Evolutionary conservation across 2,888 invertebrate genomes (phyloP).

Genomic region (Yponomeuta sedellus): DNA sequence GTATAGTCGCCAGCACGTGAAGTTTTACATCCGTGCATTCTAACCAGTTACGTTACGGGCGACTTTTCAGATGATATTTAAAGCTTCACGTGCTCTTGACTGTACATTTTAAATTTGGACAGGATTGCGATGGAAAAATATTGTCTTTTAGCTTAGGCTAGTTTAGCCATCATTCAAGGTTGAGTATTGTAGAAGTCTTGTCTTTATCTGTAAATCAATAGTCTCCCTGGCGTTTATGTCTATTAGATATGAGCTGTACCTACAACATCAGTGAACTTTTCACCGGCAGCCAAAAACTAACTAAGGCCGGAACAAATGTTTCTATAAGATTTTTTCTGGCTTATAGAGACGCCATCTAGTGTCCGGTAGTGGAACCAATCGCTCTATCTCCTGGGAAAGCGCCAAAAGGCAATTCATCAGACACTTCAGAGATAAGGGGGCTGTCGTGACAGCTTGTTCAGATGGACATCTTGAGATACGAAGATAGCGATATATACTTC

Average conservation of each 20-base stretch:
- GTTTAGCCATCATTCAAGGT: too few species aligned
- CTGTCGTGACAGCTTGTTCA: conserved; percentile 42
- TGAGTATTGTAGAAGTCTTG: too few species aligned
- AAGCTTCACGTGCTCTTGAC: too few species aligned
- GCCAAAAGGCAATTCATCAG: conserved; percentile 23
- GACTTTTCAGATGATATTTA: too few species aligned
- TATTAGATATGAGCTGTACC: too few species aligned
- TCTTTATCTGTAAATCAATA: too few species aligned
- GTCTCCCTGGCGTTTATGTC: too few species aligned
- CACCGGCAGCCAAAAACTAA: neutral
- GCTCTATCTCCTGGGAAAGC: conserved; percentile 33
- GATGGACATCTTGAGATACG: conserved; percentile 38
- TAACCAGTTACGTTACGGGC: too few species aligned
- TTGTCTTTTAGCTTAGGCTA: too few species aligned
- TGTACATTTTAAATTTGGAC: too few species aligned
- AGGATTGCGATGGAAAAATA: too few species aligned
- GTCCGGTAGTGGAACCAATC: conserved; percentile 16
- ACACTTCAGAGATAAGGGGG: conserved; percentile 36
- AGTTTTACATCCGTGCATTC: too few species aligned
- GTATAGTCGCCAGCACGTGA: neutral
- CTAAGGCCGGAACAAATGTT: neutral
- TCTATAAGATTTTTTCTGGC: neutral
- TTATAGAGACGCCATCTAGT: conserved; percentile 11
- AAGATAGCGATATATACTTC: conserved; percentile 29
- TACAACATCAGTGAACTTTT: neutral